phyloP scores from a whole-genome alignment of 2,797 vertebrate genomes.

The Darevskia nairensis region DNA sequence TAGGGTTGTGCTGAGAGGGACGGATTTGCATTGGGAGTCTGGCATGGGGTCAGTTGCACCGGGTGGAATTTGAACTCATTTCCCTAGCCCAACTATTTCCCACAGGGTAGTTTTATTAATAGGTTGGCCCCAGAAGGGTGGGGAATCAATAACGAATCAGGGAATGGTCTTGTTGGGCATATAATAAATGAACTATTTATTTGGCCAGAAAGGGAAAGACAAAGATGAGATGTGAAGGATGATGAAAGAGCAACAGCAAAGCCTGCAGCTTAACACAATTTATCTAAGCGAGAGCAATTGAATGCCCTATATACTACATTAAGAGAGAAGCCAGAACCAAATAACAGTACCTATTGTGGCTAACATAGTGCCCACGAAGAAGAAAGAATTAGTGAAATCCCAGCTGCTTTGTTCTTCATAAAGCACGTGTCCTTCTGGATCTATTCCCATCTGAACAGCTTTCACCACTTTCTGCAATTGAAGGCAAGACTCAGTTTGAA shows the following conservation, averaged over 20 bases:
- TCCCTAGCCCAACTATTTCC: background rate
- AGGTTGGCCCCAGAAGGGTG: too few species aligned
- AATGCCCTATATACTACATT: too few species aligned
- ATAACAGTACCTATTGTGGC: slow-evolving; percentile 72
- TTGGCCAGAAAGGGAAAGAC: background rate
- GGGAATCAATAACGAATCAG: too few species aligned
- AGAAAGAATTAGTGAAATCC: slow-evolving; percentile 77
- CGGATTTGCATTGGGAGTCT: too few species aligned
- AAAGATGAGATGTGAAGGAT: background rate
- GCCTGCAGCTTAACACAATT: too few species aligned
- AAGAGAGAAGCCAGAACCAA: background rate
- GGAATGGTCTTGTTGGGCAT: too few species aligned
- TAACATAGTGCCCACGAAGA: slow-evolving; percentile 74
- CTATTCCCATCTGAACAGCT: slow-evolving; percentile 70
- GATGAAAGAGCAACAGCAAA: background rate
- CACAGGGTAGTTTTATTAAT: too few species aligned
- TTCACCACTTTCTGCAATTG: slow-evolving; percentile 59
- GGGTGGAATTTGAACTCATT: background rate
- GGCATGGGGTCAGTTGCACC: background rate
- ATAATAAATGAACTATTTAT: background rate
- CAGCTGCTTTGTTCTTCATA: too few species aligned
- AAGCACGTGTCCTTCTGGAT: slow-evolving; percentile 43
- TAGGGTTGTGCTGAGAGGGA: too few species aligned
- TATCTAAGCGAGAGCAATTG: too few species aligned
- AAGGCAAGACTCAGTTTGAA: slow-evolving; percentile 15